Percentiles rank a stretch among this genome's conserved stretches.
phyloP scores from a whole-genome alignment of 2,113 vertebrate genomes.

The Okapia johnstoni region DNA sequence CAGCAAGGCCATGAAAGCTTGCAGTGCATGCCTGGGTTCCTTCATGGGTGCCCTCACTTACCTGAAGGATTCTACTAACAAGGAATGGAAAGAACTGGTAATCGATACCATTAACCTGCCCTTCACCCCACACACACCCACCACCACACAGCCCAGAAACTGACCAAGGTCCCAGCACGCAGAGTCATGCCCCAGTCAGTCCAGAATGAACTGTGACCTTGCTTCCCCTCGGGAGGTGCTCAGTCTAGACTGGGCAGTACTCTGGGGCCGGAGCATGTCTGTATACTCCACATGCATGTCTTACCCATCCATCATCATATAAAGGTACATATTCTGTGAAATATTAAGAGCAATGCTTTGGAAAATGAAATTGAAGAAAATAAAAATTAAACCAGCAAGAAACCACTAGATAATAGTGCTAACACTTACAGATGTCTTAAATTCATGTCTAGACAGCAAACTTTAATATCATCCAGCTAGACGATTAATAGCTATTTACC shows the following conservation, averaged over 20 bases:
- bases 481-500: not conserved
- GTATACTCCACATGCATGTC: not conserved
- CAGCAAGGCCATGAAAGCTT: not conserved
- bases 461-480: not conserved
- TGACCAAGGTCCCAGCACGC: not conserved
- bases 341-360: not conserved
- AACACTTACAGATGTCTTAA: not conserved
- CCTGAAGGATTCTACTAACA: not conserved
- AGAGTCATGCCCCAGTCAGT: not conserved
- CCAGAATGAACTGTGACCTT: not conserved
- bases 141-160: no score
- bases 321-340: not conserved
- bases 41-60: not conserved
- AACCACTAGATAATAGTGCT: not conserved
- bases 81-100: not conserved
- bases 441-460: not conserved
- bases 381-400: not conserved
- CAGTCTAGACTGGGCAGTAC: not conserved
- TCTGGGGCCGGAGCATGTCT: not conserved
- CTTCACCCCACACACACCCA: no score
- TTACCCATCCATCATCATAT: not conserved
- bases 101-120: not conserved
- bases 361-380: not conserved
- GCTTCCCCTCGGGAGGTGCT: not conserved
- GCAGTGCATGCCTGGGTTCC: not conserved